These are phyloP conservation scores for Drosophila neotestacea DNA, from an alignment of 2,888 invertebrate species.

Conservation along the genomic window DNA sequence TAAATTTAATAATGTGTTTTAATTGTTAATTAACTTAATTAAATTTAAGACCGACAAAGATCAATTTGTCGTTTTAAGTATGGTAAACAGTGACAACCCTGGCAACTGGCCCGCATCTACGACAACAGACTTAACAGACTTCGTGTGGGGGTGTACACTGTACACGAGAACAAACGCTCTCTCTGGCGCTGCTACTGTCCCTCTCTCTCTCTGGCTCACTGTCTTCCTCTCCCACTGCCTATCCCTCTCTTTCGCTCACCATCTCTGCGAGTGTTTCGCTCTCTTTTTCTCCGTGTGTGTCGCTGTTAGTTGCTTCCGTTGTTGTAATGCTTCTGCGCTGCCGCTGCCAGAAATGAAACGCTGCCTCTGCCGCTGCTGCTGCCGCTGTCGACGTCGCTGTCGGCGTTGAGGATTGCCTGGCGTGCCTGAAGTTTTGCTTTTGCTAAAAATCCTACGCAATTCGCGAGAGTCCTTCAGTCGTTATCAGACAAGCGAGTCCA, in stretches of 20 bases:
- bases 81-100: conserved; percentile 40
- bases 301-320: conserved; percentile 74
- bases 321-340: conserved; percentile 78
- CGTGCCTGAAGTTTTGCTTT: conserved; percentile 55
- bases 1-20: too few species aligned
- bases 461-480: conserved; percentile 84
- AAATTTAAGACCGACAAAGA: background rate
- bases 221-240: conserved; percentile 5
- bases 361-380: conserved; percentile 25
- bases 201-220: background rate
- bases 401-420: conserved; percentile 28
- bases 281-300: conserved; percentile 17
- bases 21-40: too few species aligned
- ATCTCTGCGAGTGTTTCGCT: conserved; percentile 2
- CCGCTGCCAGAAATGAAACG: conserved; percentile 16
- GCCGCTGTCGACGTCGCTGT: conserved; percentile 34
- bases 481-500: conserved; percentile 85
- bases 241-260: conserved; percentile 4
- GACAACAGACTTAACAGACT: conserved; percentile 42
- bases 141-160: conserved; percentile 48
- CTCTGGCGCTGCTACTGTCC: conserved; percentile 21
- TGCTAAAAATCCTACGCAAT: conserved; percentile 82
- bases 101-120: conserved; percentile 47
- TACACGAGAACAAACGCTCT: conserved; percentile 11
- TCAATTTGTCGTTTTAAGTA: background rate